phyloP scores from a whole-genome alignment of 2,113 vertebrate genomes.

The Odontophorus gujanensis region DNA sequence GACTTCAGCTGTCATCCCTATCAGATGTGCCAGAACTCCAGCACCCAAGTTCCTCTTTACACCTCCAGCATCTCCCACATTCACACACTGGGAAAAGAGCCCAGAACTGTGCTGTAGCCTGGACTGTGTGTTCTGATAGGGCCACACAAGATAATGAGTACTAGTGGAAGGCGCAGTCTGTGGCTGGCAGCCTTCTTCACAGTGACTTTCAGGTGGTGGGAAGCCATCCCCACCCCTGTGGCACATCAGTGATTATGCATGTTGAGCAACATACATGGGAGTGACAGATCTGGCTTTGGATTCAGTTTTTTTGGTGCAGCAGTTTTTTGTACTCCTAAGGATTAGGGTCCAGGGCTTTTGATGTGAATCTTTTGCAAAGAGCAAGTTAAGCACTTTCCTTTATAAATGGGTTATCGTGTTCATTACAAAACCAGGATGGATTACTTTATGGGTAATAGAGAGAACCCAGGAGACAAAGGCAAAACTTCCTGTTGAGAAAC shows the following conservation, averaged over 20 bases:
- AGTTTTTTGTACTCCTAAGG: neutral
- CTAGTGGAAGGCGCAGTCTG: neutral
- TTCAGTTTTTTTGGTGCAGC: neutral
- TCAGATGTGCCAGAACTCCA: neutral
- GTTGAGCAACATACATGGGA: neutral
- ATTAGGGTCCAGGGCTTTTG: neutral
- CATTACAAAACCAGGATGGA: neutral
- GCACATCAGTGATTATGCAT: neutral
- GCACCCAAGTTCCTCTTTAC: neutral
- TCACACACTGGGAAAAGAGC: constrained; percentile 9
- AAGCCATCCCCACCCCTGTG: neutral
- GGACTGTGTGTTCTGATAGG: neutral
- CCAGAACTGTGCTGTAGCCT: neutral
- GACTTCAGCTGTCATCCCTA: neutral
- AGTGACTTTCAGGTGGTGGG: neutral
- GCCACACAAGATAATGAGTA: neutral
- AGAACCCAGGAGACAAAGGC: neutral
- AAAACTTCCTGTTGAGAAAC: neutral
- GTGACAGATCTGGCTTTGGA: neutral
- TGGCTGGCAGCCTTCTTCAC: constrained; percentile 15
- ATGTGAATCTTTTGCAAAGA: neutral
- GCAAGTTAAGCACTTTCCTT: neutral
- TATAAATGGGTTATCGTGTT: neutral
- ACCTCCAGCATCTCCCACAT: neutral
- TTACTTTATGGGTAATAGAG: neutral